Evolutionary conservation across 1,140 invertebrate species (phyloP), one percentile per base, ranked within the genome.

Genomic region (Zaprionus capensis): DNA sequence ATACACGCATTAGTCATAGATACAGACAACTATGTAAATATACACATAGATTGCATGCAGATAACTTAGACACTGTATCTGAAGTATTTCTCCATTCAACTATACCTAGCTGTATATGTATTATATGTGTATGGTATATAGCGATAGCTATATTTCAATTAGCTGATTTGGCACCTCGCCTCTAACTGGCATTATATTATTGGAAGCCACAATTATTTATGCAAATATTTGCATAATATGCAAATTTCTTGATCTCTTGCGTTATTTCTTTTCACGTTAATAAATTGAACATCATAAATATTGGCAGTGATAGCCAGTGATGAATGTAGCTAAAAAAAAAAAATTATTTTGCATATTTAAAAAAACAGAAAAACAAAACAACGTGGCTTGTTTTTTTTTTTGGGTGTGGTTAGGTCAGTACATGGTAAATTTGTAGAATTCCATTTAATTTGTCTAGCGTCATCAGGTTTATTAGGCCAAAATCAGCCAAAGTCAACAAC

Each of bases 381-480:
- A 41, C 24, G 15, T 49, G 22, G 31, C 31, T 51, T 44, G 34
- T 65, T 3, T 31, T 34, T 12, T 24, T 1, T 55, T 69, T 63
- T 70, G 59, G 73, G 73, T 76, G 73, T 65, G 73, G 73, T 22
- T 31, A 59, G 73, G 41, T 65, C 68, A 75, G 72, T 63, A 75
- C 31, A 31, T 59, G 67, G 41, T 65, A 58, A 71, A 59, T 71
- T 57, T 70, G 61, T 78, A 85, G 75, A 76, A 71, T 71, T 70
- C 72, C 63, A 66, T 77, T 68, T 62, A 70, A 66, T 77, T 68
- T 67, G 70, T 57, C 64, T 14, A 15, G 36, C 36, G 41, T 46
- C 46, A 20, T 3, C 46, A 24, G 46, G 44, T 75, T 78, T 73
- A 78, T 69, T 78, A 67, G 71, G 76, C 71, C 76, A 78, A 74